Evolutionary conservation across 2,888 invertebrate genomes (phyloP), one percentile per base, ranked within the genome.

Genomic region (Dryococelus australis): DNA sequence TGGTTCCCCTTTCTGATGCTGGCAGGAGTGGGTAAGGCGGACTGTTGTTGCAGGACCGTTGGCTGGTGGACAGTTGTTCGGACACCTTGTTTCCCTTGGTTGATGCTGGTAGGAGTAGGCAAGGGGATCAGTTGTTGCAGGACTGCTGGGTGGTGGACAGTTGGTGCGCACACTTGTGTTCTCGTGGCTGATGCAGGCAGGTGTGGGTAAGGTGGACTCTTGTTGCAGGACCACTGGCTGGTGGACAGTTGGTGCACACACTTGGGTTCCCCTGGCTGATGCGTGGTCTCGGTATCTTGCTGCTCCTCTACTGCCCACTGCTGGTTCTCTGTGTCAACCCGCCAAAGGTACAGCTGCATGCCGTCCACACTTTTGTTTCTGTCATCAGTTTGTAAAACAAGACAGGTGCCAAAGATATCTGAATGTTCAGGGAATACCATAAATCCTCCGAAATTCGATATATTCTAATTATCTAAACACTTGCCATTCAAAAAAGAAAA

Each of bases 181-280:
- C 91, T 94, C 94, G 35, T 96, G 96, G 95, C 92, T 97, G 20
- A 96, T 97, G 94, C 93, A n/a, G n/a, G n/a, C n/a, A n/a, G n/a
- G n/a, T n/a, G n/a, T n/a, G n/a, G n/a, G n/a, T n/a, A n/a, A n/a
- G n/a, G n/a, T n/a, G n/a, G n/a, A n/a, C n/a, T n/a, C n/a, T n/a
- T n/a, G n/a, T n/a, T n/a, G n/a, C n/a, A n/a, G n/a, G 78, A n/a
- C 78, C 78, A 6, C 26, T 78, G 78, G 24, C 26, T 85, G 97
- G 96, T 28, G 96, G 97, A 2, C 95, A 95, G 90, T 92, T 96
- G 89, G 96, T 96, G 0, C 94, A 95, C 90, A 91, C 93, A 20
- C 93, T 96, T 83, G 97, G 97, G 78, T 96, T 96, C 91, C 94
- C 94, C 35, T 96, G 96, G 95, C 92, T 97, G 20, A 96, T 97